Evolutionary conservation across 2,888 invertebrate genomes (phyloP).

Genomic region (Leptopterna dolabrata): DNA sequence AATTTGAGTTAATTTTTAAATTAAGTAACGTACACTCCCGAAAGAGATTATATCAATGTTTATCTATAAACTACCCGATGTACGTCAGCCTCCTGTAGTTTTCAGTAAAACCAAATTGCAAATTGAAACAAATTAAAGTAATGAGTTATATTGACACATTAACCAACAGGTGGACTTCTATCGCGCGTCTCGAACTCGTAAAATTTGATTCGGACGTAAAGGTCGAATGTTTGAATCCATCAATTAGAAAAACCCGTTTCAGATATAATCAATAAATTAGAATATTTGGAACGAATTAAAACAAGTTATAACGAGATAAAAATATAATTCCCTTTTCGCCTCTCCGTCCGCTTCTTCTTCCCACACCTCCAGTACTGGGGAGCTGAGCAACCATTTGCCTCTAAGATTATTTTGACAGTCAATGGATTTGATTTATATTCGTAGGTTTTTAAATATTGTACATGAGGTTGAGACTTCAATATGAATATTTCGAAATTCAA

Average conservation of each 20-base stretch:
- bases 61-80: background rate
- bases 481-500: too few relatives aligned
- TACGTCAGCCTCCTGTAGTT: background rate
- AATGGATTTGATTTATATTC: background rate
- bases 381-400: background rate
- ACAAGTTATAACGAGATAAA: background rate
- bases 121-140: background rate
- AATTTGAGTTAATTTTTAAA: too few relatives aligned
- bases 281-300: conserved; percentile 8
- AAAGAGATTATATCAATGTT: too few relatives aligned
- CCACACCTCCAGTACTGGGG: background rate
- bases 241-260: background rate
- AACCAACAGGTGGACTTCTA: background rate
- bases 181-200: background rate
- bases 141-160: background rate
- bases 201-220: background rate
- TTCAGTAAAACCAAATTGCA: background rate
- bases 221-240: background rate
- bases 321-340: background rate
- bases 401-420: background rate
- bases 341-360: background rate
- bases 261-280: background rate
- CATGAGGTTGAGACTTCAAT: background rate
- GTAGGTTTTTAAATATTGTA: background rate
- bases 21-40: too few relatives aligned